These are phyloP conservation scores for Tuberolachnus salignus DNA, from an alignment of 2,888 invertebrate species.

Conservation along the genomic window DNA sequence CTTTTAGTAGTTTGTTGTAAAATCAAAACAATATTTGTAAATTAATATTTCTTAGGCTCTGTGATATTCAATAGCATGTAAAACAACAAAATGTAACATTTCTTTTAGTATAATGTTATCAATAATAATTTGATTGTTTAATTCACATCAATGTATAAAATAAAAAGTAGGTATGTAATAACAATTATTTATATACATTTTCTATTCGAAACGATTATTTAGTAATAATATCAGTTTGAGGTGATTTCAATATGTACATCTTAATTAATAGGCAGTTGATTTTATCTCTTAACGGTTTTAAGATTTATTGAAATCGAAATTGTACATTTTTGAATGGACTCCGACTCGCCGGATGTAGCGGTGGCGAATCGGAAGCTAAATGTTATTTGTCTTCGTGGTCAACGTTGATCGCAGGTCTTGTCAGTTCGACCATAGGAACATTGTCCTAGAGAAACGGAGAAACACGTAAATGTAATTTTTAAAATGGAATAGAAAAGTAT, in stretches of 20 bases:
- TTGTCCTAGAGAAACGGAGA: conserved; percentile 31
- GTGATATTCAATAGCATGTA: neutral
- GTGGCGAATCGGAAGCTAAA: conserved; percentile 52
- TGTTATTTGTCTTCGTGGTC: conserved; percentile 52
- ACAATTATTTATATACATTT: conserved; percentile 49
- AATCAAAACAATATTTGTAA: no score
- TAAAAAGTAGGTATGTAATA: conserved; percentile 37
- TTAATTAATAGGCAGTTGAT: conserved; percentile 44
- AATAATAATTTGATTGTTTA: conserved; percentile 35
- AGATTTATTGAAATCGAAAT: conserved; percentile 54
- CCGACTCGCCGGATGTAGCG: conserved; percentile 55
- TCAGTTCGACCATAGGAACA: conserved; percentile 52
- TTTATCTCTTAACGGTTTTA: conserved; percentile 22
- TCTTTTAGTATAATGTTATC: conserved; percentile 23
- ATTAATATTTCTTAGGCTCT: conserved; percentile 6
- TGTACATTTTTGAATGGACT: conserved; percentile 56
- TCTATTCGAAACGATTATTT: conserved; percentile 16
- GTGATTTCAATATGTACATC: conserved; percentile 29
- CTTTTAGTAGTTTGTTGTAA: no score
- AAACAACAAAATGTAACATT: conserved; percentile 17
- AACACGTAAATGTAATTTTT: neutral
- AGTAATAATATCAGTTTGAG: conserved; percentile 7
- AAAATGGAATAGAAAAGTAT: neutral
- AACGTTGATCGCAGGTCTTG: conserved; percentile 42
- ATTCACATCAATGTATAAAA: conserved; percentile 50